A percentile compares a stretch with the other conserved stretches of the same genome.
These are phyloP conservation scores for Pangasius djambal DNA, from an alignment of 2,797 vertebrate species.

Conservation along the genomic window DNA sequence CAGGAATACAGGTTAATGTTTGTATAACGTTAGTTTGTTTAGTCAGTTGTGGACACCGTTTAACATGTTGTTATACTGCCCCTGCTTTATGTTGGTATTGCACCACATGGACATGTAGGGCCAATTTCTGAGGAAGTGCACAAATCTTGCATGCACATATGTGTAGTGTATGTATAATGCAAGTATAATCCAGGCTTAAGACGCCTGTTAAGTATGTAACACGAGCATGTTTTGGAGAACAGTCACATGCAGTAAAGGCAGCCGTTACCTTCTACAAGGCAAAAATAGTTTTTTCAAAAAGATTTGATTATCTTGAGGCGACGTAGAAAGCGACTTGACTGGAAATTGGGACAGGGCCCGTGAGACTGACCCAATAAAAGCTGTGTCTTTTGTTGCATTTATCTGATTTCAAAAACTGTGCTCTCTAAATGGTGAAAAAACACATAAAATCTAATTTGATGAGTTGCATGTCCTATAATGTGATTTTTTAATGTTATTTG, in stretches of 20 bases:
- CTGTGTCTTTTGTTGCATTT: not conserved
- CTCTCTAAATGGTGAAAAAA: not conserved
- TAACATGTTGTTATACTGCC: not conserved
- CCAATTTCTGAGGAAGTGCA: not conserved
- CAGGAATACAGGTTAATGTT: not conserved
- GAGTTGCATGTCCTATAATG: not conserved
- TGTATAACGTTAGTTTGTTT: not conserved
- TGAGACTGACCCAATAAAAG: not conserved
- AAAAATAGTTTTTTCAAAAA: not conserved
- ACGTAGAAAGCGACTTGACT: not conserved
- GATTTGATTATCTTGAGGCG: not conserved
- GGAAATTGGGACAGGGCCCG: not conserved
- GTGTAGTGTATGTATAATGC: too few species aligned
- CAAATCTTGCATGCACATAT: too few species aligned
- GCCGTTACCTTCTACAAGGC: not conserved
- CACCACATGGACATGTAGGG: not conserved
- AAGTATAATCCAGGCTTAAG: too few species aligned
- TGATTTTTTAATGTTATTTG: not conserved
- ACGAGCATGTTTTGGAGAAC: not conserved
- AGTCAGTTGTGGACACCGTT: not conserved
- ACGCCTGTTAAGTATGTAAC: too few species aligned
- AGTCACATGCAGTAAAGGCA: not conserved
- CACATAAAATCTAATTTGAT: not conserved
- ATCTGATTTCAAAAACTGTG: not conserved
- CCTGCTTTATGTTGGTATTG: too few species aligned